A percentile compares a stretch with the other conserved stretches of the same genome.
Evolutionary conservation across 1,140 invertebrate species (phyloP).

Genomic region (Drosophila simulans): DNA sequence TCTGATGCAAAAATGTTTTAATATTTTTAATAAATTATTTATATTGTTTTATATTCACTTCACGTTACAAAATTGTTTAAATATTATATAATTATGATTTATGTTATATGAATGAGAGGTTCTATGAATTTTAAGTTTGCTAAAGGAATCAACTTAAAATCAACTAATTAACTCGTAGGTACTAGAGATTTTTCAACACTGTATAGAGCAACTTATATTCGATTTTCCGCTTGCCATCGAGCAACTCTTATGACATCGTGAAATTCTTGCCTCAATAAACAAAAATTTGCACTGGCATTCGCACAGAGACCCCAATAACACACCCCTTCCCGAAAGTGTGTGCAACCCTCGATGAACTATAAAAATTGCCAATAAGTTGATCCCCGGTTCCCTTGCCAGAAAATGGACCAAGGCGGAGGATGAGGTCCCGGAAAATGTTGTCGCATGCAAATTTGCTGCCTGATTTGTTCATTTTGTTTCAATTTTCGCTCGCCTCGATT

Average conservation of each 20-base stretch:
- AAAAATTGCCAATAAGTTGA: conserved; percentile 73
- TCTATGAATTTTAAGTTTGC: not conserved
- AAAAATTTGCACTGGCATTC: conserved; percentile 70
- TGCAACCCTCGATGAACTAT: conserved; percentile 57
- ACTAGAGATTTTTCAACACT: too few species aligned
- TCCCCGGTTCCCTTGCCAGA: conserved; percentile 35
- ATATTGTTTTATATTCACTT: not conserved
- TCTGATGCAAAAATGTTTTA: too few species aligned
- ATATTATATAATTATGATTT: not conserved
- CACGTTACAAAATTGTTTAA: not conserved
- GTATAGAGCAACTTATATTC: conserved; percentile 27
- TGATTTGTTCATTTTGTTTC: conserved; percentile 82
- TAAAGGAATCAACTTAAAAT: not conserved
- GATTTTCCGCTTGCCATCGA: conserved; percentile 10
- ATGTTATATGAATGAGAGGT: not conserved
- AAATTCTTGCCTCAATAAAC: conserved; percentile 78
- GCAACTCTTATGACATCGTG: conserved; percentile 65
- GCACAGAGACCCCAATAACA: conserved; percentile 15
- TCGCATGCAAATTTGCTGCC: conserved; percentile 78
- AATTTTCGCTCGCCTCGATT: conserved; percentile 57
- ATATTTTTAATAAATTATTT: not conserved
- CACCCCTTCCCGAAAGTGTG: conserved; percentile 5
- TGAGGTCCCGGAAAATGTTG: conserved; percentile 61
- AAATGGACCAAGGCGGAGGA: conserved; percentile 13
- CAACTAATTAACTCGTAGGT: too few species aligned